Evolutionary conservation across 2,888 invertebrate genomes (phyloP), one percentile per base, ranked within the genome.

Genomic region (Xestia rhomboidea): DNA sequence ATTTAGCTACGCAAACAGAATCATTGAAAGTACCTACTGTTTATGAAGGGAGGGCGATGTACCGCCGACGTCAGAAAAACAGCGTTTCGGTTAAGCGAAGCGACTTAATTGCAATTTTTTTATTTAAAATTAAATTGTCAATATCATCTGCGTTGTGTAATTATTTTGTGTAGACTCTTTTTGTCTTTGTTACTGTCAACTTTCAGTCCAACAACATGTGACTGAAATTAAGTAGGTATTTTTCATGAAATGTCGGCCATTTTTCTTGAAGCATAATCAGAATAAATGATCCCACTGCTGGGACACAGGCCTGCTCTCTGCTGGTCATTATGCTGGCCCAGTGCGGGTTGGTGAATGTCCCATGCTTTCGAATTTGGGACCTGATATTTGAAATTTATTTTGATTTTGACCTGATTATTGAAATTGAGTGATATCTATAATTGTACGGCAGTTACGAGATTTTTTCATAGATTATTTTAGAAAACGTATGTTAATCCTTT

Each of bases 21-120:
- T 82, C 73, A 73, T 82, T 79, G 77, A 66, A 71, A 84, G 73
- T 77, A 82, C 70, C 81, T 77, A 77, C 81, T 87, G 88, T 76
- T 88, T 81, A 81, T 82, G 85, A 87, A 85, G 78, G 87, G 85
- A 75, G 73, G 68, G 72, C 79, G 70, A 81, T 64, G 73, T 82
- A 80, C 76, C 66, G 64, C 57, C 66, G 75, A 77, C 75, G 87
- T 78, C 79, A 83, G 63, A 70, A 81, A 81, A 83, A 79, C 75
- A 70, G 75, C 70, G 70, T 67, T 41, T 71, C 24, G 30, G 71
- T 67, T 63, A 63, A 81, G 63, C 57, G 68, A 57, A 77, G 63
- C 67, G 66, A 27, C 68, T 75, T 73, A 78, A 82, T 76, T 70
- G 67, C 27, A 66, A 63, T 62, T 49, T 70, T 18, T 57, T 68